A percentile compares a stretch with the other conserved stretches of the same genome.
Evolutionary conservation across 2,888 invertebrate genomes (phyloP).

Genomic region (Agapostemon virescens): DNA sequence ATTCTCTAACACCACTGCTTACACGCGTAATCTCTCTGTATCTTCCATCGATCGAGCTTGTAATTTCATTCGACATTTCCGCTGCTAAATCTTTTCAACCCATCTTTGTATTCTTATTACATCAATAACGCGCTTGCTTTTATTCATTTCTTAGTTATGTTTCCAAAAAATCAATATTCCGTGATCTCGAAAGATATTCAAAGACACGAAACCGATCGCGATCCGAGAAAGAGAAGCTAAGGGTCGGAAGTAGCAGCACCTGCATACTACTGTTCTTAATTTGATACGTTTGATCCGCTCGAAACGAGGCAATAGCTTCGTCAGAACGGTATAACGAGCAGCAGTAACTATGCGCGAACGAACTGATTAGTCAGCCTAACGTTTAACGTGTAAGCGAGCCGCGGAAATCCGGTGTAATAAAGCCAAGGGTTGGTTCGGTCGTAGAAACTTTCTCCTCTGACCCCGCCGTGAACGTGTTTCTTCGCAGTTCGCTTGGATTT

Average conservation of each 20-base stretch:
- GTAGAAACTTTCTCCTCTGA: neutral
- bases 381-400: neutral
- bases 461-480: neutral
- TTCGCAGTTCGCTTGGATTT: slow-evolving; percentile 16
- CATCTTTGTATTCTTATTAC: too few relatives aligned
- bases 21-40: too few relatives aligned
- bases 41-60: too few relatives aligned
- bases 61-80: neutral
- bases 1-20: too few relatives aligned
- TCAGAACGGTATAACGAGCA: neutral
- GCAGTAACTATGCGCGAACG: neutral
- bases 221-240: too few relatives aligned
- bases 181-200: neutral
- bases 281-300: neutral
- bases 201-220: neutral
- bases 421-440: neutral
- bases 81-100: neutral
- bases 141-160: neutral
- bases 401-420: slow-evolving; percentile 13
- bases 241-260: too few relatives aligned
- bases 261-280: neutral
- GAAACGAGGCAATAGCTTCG: neutral
- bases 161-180: neutral
- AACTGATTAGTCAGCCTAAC: neutral
- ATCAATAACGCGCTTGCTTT: too few relatives aligned